A percentile compares a stretch with the other conserved stretches of the same genome.
Conservation (phyloP, 1,140 invertebrate species). For the Diabrotica undecimpunctata region DNA sequence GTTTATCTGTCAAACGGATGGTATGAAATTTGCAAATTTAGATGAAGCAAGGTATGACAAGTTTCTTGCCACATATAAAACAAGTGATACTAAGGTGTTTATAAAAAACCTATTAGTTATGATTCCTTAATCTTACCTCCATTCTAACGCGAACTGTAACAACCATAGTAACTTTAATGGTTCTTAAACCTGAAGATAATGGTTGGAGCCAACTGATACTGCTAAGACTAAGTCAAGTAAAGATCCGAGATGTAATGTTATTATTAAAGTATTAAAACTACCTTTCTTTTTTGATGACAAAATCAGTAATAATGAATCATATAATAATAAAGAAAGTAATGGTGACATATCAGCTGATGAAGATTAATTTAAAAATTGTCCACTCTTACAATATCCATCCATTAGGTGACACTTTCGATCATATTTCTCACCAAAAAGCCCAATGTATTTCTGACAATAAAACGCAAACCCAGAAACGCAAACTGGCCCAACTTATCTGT, state of each 20-base stretch:
- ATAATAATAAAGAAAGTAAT: too few relatives aligned
- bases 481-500: too few relatives aligned
- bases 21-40: conserved; percentile 45
- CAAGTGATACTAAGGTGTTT: conserved; percentile 26
- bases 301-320: conserved; percentile 8
- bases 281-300: conserved; percentile 16
- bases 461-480: too few relatives aligned
- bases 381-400: too few relatives aligned
- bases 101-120: conserved; percentile 35
- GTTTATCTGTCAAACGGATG: conserved; percentile 45
- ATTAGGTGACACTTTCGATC: too few relatives aligned
- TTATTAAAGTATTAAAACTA: conserved; percentile 21
- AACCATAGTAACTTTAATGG: conserved; percentile 26
- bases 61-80: conserved; percentile 32
- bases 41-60: conserved; percentile 33
- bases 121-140: conserved; percentile 35
- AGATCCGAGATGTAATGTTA: conserved; percentile 19
- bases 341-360: too few relatives aligned
- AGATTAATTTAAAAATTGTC: neutral
- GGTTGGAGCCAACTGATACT: conserved; percentile 30
- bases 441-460: too few relatives aligned
- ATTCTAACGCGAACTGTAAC: conserved; percentile 28
- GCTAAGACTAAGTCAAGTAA: conserved; percentile 18
- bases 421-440: too few relatives aligned
- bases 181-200: conserved; percentile 26